phyloP scores from a whole-genome alignment of 2,797 vertebrate genomes.

The Sebastes jordani region DNA sequence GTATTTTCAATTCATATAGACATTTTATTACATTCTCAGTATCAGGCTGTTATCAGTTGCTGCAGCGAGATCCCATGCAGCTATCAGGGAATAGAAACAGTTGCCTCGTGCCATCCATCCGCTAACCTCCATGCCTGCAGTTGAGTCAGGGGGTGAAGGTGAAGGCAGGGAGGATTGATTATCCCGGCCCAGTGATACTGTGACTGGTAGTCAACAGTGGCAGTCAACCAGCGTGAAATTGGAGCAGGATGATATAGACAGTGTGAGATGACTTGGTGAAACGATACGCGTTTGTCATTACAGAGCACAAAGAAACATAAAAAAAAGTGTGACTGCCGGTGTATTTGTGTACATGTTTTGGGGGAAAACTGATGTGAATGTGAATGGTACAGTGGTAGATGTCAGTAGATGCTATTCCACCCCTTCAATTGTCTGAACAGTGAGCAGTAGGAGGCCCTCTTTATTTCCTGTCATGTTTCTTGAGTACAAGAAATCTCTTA shows the following conservation, averaged over 20 bases:
- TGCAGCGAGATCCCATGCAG: background rate
- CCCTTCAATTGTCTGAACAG: background rate
- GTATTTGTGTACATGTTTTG: background rate
- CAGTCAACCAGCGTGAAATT: conserved; percentile 40
- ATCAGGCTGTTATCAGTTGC: background rate
- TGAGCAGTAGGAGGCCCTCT: background rate
- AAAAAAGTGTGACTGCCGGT: background rate
- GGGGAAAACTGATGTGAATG: background rate
- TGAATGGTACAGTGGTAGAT: background rate
- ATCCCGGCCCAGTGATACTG: conserved; percentile 29
- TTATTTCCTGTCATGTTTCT: background rate
- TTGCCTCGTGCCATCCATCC: conserved; percentile 17
- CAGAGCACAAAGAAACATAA: background rate
- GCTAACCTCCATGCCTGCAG: conserved; percentile 33
- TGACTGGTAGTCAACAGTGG: conserved; percentile 29
- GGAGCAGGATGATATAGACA: conserved; percentile 23
- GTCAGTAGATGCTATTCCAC: background rate
- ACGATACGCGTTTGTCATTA: background rate
- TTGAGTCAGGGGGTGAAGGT: conserved; percentile 33
- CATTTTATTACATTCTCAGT: background rate
- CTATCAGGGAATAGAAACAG: background rate
- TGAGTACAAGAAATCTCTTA: background rate
- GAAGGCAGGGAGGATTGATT: conserved; percentile 53
- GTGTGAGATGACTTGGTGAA: conserved; percentile 9
- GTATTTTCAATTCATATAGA: background rate